phyloP scores from a whole-genome alignment of 1,140 invertebrate genomes.

The Plodia interpunctella region DNA sequence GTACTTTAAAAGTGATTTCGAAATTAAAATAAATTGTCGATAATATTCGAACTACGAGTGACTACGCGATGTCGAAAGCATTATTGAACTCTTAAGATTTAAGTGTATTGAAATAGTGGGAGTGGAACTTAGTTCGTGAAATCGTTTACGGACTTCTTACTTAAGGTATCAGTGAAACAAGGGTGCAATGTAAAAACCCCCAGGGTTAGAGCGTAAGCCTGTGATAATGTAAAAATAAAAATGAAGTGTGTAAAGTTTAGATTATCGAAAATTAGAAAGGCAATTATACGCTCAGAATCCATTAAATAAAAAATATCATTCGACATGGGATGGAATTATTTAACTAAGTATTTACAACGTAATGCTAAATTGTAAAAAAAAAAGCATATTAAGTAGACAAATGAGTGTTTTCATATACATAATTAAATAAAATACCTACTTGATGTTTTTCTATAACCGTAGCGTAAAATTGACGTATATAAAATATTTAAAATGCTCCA shows the following conservation, averaged over 20 bases:
- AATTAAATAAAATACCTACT: conserved; percentile 35
- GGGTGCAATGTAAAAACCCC: conserved; percentile 58
- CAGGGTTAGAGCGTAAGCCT: conserved; percentile 65
- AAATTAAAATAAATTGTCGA: not conserved
- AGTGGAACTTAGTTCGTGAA: conserved; percentile 49
- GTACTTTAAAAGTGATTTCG: conserved; percentile 7
- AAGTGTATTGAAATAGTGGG: conserved; percentile 24
- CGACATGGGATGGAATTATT: conserved; percentile 20
- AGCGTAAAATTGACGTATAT: conserved; percentile 33
- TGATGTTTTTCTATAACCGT: conserved; percentile 60
- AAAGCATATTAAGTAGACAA: conserved; percentile 47
- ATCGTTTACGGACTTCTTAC: conserved; percentile 31
- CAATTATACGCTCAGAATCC: conserved; percentile 47
- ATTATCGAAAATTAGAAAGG: conserved; percentile 35
- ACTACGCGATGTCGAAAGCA: conserved; percentile 17
- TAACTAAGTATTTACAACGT: conserved; percentile 46
- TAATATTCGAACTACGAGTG: conserved; percentile 1
- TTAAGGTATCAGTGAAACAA: conserved; percentile 37
- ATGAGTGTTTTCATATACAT: conserved; percentile 72
- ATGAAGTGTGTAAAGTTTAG: conserved; percentile 32
- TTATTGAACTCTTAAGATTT: conserved; percentile 16
- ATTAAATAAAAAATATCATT: conserved; percentile 30
- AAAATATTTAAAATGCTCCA: conserved; percentile 16
- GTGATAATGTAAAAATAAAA: conserved; percentile 67
- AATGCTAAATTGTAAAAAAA: conserved; percentile 38